These are phyloP conservation scores for Clistopyga incitator DNA, from an alignment of 2,888 invertebrate species.

Conservation along the genomic window DNA sequence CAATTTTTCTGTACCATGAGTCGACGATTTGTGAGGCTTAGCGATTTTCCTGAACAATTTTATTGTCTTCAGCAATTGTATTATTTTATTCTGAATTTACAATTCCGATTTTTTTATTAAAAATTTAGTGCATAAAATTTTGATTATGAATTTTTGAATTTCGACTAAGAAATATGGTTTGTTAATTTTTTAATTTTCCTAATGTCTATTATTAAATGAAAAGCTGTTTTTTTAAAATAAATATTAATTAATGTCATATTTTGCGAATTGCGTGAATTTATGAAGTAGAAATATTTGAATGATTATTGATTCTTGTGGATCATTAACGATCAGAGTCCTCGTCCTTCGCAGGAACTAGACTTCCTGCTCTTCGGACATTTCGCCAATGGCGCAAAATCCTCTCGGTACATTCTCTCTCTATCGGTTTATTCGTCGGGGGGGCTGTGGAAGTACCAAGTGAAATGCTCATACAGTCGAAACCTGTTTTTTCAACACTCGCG, in stretches of 20 bases:
- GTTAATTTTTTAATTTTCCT: too few species aligned
- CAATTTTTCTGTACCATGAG: background rate
- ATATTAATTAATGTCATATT: too few species aligned
- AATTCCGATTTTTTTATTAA: background rate
- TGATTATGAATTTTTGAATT: too few species aligned
- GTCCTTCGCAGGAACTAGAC: background rate
- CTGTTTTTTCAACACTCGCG: background rate
- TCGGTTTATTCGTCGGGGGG: background rate
- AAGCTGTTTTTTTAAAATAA: too few species aligned
- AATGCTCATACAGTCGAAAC: background rate
- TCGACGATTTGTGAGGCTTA: background rate
- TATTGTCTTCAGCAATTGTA: background rate
- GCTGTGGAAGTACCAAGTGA: constrained; percentile 7
- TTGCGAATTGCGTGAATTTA: too few species aligned
- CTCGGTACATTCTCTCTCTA: background rate
- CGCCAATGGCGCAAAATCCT: background rate
- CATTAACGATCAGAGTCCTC: background rate
- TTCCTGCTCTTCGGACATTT: background rate
- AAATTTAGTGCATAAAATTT: too few species aligned
- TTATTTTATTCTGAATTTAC: too few species aligned
- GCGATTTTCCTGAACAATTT: background rate
- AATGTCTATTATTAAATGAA: too few species aligned
- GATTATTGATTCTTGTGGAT: background rate
- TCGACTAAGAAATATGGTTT: too few species aligned
- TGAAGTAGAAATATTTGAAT: background rate